These are phyloP conservation scores for Dicycla oo DNA, from an alignment of 2,888 invertebrate species.

Conservation along the genomic window DNA sequence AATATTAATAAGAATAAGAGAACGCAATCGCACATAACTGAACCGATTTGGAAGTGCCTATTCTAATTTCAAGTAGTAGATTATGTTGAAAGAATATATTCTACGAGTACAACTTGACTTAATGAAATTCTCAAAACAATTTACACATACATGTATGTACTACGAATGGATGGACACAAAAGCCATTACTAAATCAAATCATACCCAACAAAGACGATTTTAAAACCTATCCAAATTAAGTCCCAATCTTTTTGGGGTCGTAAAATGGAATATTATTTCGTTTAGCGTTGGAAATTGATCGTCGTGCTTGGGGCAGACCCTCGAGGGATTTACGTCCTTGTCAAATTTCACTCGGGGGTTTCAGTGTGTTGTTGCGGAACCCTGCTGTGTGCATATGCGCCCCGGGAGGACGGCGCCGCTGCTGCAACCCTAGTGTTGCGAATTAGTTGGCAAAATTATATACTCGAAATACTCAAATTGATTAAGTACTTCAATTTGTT, in stretches of 20 bases:
- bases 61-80: slow-evolving; percentile 35
- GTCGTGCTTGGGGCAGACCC: slow-evolving; percentile 74
- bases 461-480: slow-evolving; percentile 15
- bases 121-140: slow-evolving; percentile 20
- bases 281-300: slow-evolving; percentile 84
- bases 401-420: slow-evolving; percentile 49
- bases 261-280: slow-evolving; percentile 83
- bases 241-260: slow-evolving; percentile 74
- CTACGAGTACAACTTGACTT: background rate
- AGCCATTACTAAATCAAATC: slow-evolving; percentile 60
- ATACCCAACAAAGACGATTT: slow-evolving; percentile 58
- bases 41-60: slow-evolving; percentile 13
- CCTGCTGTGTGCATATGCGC: slow-evolving; percentile 79
- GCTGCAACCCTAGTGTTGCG: slow-evolving; percentile 35
- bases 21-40: slow-evolving; percentile 25
- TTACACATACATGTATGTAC: slow-evolving; percentile 5
- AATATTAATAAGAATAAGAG: slow-evolving; percentile 43
- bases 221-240: slow-evolving; percentile 71
- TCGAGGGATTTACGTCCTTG: slow-evolving; percentile 79
- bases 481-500: slow-evolving; percentile 40
- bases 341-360: slow-evolving; percentile 75
- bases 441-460: slow-evolving; percentile 34
- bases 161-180: too few relatives aligned
- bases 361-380: slow-evolving; percentile 69
- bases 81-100: background rate